Percentiles rank a stretch among this genome's conserved stretches.
These are phyloP conservation scores for Hestina assimilis DNA, from an alignment of 1,140 invertebrate species.

Conservation along the genomic window DNA sequence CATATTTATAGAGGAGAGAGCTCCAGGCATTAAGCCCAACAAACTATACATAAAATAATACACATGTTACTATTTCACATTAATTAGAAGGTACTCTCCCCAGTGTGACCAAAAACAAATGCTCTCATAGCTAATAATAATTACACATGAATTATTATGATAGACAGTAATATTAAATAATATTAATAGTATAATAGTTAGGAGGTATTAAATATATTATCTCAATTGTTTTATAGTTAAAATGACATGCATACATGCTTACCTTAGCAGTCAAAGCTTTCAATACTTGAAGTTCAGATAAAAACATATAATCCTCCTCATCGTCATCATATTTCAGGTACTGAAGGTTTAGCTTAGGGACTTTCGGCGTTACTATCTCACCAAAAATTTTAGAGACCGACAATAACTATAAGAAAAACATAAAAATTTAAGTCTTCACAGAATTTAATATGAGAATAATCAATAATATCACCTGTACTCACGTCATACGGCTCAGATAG, in stretches of 20 bases:
- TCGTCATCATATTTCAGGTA: constrained; percentile 79
- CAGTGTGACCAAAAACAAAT: no score
- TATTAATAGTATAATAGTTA: no score
- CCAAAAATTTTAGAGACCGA: constrained; percentile 75
- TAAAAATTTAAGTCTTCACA: constrained; percentile 11
- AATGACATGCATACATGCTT: constrained; percentile 21
- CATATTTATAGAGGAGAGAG: no score
- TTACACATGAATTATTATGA: no score
- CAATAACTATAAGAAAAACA: constrained; percentile 54
- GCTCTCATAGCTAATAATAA: no score
- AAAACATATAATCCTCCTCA: constrained; percentile 82
- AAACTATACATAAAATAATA: no score
- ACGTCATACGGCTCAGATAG: constrained; percentile 82
- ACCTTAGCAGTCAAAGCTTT: constrained; percentile 81
- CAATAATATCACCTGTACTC: constrained; percentile 27
- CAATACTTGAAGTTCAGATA: constrained; percentile 82
- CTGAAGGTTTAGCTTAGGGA: constrained; percentile 64
- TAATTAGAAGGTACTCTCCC: no score
- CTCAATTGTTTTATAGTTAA: no score
- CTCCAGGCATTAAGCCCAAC: no score
- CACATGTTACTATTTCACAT: no score
- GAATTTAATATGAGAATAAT: background rate
- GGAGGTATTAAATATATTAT: no score
- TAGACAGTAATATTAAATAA: no score
- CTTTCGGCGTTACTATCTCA: constrained; percentile 70